Evolutionary conservation across 2,113 vertebrate genomes (phyloP), one percentile per base, ranked within the genome.

Genomic region (Grallaria varia): DNA sequence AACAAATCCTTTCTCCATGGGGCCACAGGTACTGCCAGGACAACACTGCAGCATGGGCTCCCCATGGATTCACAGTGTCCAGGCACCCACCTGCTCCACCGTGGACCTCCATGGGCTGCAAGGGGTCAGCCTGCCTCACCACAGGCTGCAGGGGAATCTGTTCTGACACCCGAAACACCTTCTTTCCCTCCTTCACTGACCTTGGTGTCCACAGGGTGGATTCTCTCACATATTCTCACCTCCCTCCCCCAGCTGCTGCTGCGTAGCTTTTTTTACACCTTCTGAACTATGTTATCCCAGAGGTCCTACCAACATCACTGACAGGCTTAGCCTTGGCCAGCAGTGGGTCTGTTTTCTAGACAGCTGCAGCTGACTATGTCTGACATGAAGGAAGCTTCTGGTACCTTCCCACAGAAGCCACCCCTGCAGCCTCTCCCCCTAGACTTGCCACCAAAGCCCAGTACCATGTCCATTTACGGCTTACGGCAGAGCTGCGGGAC

Each of bases 251-350:
- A 60, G 10, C 35, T 27, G 35, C 58, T 27, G 58, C 27, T 60
- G 23, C 12, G 10, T 15, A 37, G 35, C 35, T 25, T 60, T 60
- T 60, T 59, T 60, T 59, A 47, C 22, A n/a, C 5, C 3, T 74
- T 72, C 39, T 83, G 67, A 67, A 45, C 10, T 19, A 1, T 17
- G 6, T 73, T 87, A 9, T n/a, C 22, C 12, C 50, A 83, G 52
- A 49, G 25, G 23, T 3, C 5, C 35, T 81, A 31, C 42, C 10
- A 50, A 0, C 1, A 4, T 37, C 0, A 0, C 62, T 80, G 72
- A 12, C 4, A 18, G 23, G n/a, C 33, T 76, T 40, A 35, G 8
- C 30, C 47, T 55, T 76, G 71, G 45, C n/a, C 78, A 75, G 39
- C 28, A 74, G 23, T 8, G 6, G 8, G 20, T 62, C 14, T 4